phyloP scores from a whole-genome alignment of 2,888 invertebrate species.

The Platycheirus albimanus region DNA sequence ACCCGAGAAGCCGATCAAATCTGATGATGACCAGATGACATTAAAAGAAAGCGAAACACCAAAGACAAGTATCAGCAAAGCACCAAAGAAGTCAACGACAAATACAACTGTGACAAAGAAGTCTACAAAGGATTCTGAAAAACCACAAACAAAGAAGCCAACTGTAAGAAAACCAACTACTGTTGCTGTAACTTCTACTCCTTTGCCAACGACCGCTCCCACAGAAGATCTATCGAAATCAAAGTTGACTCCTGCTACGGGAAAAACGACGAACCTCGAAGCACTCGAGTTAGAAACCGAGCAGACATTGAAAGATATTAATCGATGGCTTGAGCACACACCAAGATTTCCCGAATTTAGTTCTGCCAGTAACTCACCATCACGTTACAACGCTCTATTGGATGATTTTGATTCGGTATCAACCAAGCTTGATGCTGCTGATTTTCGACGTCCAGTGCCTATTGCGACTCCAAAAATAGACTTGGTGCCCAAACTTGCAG shows the following conservation, averaged over 20 bases:
- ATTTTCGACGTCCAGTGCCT: slow-evolving; percentile 83
- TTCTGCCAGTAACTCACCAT: slow-evolving; percentile 90
- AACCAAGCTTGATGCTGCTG: slow-evolving; percentile 82
- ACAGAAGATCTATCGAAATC: slow-evolving; percentile 34
- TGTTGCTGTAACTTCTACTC: slow-evolving; percentile 4
- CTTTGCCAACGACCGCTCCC: slow-evolving; percentile 12
- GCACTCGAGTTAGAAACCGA: slow-evolving; percentile 89
- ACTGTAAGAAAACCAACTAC: slow-evolving; percentile 72
- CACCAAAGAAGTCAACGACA: slow-evolving; percentile 54
- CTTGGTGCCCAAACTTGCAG: slow-evolving; percentile 82
- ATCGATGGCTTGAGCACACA: slow-evolving; percentile 94
- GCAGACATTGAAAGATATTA: slow-evolving; percentile 89
- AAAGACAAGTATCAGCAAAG: slow-evolving; percentile 72
- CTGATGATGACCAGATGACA: slow-evolving; percentile 20
- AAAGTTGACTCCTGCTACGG: slow-evolving; percentile 24
- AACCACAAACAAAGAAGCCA: slow-evolving; percentile 84
- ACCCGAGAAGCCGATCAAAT: slow-evolving; percentile 20
- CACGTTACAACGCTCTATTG: slow-evolving; percentile 86
- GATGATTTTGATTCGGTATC: slow-evolving; percentile 84
- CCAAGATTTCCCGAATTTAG: slow-evolving; percentile 90
- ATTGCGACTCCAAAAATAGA: slow-evolving; percentile 81
- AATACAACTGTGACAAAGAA: slow-evolving; percentile 57
- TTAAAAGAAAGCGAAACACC: slow-evolving; percentile 58
- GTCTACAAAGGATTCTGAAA: slow-evolving; percentile 73
- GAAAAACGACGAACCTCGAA: slow-evolving; percentile 83